Evolutionary conservation across 2,797 vertebrate genomes (phyloP).

Genomic region (Acrossocheilus wenchowensis): DNA sequence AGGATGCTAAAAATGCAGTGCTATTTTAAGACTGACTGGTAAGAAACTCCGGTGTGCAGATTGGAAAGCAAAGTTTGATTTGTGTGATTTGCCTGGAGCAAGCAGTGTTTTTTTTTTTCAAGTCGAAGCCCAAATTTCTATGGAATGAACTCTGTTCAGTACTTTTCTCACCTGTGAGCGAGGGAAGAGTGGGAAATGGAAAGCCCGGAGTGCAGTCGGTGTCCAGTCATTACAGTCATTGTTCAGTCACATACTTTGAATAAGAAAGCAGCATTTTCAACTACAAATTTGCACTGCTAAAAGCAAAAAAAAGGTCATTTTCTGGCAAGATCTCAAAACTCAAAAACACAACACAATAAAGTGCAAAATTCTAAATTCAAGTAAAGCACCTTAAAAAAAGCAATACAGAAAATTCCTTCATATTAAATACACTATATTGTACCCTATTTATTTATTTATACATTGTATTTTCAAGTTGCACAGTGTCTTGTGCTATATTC

Average conservation of each 20-base stretch:
- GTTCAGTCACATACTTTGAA: too few relatives aligned
- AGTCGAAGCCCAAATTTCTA: not conserved
- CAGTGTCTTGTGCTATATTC: too few relatives aligned
- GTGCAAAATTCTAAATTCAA: too few relatives aligned
- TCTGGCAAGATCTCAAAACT: not conserved
- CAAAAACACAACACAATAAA: too few relatives aligned
- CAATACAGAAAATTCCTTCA: too few relatives aligned
- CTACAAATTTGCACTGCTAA: not conserved
- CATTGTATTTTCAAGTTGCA: too few relatives aligned
- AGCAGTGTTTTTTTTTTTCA: not conserved
- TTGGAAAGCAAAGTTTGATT: not conserved
- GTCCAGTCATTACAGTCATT: not conserved
- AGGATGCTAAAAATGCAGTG: not conserved
- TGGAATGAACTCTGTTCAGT: not conserved
- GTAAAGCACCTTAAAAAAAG: too few relatives aligned
- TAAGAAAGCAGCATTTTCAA: not conserved
- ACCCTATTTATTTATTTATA: too few relatives aligned
- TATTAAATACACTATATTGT: too few relatives aligned
- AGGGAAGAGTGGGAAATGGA: not conserved
- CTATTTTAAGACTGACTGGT: not conserved
- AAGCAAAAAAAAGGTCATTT: not conserved
- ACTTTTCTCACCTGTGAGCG: not conserved
- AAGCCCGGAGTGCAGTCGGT: not conserved
- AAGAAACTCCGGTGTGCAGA: not conserved
- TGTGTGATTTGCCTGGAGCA: not conserved